Base-by-base conservation (phyloP, 37 sponge, comb jelly and placozoan genomes). In the Haliclona indistincta region DNA sequence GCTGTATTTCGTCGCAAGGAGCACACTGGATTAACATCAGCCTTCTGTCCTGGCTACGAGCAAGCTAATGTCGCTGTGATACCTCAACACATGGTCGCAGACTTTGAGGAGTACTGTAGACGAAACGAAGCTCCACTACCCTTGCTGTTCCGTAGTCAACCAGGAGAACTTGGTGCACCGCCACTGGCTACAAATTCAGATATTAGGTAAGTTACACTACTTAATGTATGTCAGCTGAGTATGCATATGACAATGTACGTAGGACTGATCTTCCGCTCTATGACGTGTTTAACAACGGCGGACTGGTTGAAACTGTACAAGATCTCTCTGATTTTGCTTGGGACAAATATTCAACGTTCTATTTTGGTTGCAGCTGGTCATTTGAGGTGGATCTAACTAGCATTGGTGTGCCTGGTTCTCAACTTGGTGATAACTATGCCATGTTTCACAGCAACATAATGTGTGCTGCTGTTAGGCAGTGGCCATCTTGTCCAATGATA, bases 351-450 rank as follows among this genome's bases (percentile, higher is more conserved):
- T 89, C 88, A 20, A 71, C 88, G 13, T 97, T 97, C 80, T 91
- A 94, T 51, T 8, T 88, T 20, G 97, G 97, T 44, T 97, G 97
- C 60, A 88, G 89, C 68, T 97, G 76, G 72, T 82, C 92, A 0
- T 97, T 93, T 58, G 97, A 97, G 43, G 28, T 60, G 1, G 82
- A 69, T 2, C 72, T 97, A 19, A 30, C 68, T 2, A 34, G 63
- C 5, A 39, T 42, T 39, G 92, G 89, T 4, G 68, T 97, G 20
- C 47, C 34, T 8, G 4, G 86, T 6, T n/a, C 80, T 3, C 76
- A 97, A 38, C 37, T 86, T 2, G 53, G 63, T 22, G 40, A 70
- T 39, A 60, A 77, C 8, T 74, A 81, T 0, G 45, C 88, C 4
- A 86, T 93, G 84, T 93, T 78, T 73, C 71, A 15, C 33, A 76